These are phyloP conservation scores for Cosmia trapezina DNA, from an alignment of 2,888 invertebrate genomes.

Conservation along the genomic window DNA sequence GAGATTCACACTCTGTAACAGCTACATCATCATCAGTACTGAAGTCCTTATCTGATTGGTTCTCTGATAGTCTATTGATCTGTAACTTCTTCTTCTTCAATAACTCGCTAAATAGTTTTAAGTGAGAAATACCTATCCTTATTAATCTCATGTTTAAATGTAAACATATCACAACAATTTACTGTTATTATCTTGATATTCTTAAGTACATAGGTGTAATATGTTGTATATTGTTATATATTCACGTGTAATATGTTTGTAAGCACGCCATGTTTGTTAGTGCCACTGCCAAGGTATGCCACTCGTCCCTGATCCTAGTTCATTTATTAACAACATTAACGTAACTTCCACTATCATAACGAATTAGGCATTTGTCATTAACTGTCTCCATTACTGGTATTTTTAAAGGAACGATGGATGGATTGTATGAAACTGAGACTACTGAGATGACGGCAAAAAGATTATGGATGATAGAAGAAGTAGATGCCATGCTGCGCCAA, in stretches of 20 bases:
- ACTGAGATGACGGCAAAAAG: background rate
- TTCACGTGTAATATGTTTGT: background rate
- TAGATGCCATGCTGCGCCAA: no score
- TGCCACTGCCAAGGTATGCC: constrained; percentile 26
- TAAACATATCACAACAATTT: background rate
- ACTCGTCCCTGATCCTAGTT: constrained; percentile 7
- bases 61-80: no score
- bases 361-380: background rate
- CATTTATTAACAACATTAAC: background rate
- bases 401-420: background rate
- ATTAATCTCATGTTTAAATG: background rate
- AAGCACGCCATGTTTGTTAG: constrained; percentile 2
- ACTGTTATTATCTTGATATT: constrained; percentile 1
- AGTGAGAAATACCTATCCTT: background rate
- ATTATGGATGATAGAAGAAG: no score
- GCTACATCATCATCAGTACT: no score
- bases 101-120: no score
- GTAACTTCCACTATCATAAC: background rate
- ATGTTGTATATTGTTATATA: no score
- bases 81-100: no score
- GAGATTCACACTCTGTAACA: background rate
- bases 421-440: background rate
- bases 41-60: no score
- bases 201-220: no score
- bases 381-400: no score